These are phyloP conservation scores for Mastomys natalensis DNA, from an alignment of 2,113 vertebrate genomes.

Conservation along the genomic window DNA sequence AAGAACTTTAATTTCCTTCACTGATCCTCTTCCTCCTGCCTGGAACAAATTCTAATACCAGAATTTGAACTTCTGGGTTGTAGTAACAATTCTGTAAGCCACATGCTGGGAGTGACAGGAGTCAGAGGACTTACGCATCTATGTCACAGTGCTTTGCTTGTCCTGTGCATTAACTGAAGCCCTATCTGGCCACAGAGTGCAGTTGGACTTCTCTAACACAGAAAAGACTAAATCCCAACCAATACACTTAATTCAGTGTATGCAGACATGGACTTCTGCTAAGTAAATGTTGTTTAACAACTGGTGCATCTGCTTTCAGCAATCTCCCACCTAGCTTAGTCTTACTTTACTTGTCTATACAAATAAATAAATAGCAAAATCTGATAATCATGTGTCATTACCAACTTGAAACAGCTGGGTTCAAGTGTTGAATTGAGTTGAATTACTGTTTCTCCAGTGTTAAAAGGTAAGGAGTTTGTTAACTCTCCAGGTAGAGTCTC, in stretches of 20 bases:
- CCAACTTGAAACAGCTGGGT: background rate
- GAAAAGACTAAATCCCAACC: background rate
- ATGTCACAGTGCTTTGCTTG: too few relatives aligned
- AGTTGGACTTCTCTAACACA: background rate
- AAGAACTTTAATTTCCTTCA: background rate
- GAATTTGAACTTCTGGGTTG: background rate
- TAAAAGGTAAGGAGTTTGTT: background rate
- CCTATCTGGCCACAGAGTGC: background rate
- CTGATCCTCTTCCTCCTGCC: background rate
- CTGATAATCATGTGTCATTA: background rate
- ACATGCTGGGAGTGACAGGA: too few relatives aligned
- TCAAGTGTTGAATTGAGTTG: background rate
- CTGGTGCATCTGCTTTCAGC: too few relatives aligned
- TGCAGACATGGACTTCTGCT: background rate
- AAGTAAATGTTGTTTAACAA: background rate
- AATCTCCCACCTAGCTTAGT: background rate
- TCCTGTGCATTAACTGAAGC: background rate
- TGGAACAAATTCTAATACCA: background rate
- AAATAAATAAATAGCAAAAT: slow-evolving; percentile 37
- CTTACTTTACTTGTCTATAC: background rate
- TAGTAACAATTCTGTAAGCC: background rate
- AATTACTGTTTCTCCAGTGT: background rate
- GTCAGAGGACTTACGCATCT: background rate
- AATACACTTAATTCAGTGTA: background rate
- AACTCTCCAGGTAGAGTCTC: background rate